Conservation (phyloP, 1,140 invertebrate genomes). For the Nephotettix cincticeps region DNA sequence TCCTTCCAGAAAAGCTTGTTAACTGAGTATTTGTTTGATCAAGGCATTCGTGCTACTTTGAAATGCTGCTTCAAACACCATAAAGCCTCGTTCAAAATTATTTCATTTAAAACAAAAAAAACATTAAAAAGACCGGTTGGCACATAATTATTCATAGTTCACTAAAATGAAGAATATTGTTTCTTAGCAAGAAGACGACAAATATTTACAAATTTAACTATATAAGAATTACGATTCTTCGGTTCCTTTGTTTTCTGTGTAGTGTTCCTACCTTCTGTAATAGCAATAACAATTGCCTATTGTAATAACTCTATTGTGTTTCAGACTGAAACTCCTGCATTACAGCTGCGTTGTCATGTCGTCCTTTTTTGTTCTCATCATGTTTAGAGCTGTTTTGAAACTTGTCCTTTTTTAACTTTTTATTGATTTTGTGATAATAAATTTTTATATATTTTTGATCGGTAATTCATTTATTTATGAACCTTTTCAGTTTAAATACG, state of each 20-base stretch:
- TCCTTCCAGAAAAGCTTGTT: too few relatives aligned
- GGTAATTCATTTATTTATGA: too few relatives aligned
- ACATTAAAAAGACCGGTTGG: too few relatives aligned
- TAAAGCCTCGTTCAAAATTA: too few relatives aligned
- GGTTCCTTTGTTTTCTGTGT: background rate
- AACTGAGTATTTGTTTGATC: too few relatives aligned
- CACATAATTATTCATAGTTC: too few relatives aligned
- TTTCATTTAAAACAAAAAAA: too few relatives aligned
- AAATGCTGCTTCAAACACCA: too few relatives aligned
- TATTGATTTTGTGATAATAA: too few relatives aligned
- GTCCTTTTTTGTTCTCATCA: background rate
- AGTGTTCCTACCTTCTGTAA: background rate
- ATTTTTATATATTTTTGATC: too few relatives aligned
- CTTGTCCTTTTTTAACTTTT: background rate
- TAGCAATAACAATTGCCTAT: background rate
- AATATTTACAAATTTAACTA: background rate
- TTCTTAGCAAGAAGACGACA: background rate
- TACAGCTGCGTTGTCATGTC: background rate
- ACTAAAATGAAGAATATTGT: background rate
- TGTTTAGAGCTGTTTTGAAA: background rate
- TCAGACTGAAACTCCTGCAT: conserved; percentile 3
- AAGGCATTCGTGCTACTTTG: too few relatives aligned
- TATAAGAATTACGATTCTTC: background rate
- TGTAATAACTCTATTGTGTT: background rate
- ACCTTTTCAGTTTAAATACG: too few relatives aligned